Conservation (phyloP, 53 echinoderm and acorn worm genomes). For the Henricia sp. region DNA sequence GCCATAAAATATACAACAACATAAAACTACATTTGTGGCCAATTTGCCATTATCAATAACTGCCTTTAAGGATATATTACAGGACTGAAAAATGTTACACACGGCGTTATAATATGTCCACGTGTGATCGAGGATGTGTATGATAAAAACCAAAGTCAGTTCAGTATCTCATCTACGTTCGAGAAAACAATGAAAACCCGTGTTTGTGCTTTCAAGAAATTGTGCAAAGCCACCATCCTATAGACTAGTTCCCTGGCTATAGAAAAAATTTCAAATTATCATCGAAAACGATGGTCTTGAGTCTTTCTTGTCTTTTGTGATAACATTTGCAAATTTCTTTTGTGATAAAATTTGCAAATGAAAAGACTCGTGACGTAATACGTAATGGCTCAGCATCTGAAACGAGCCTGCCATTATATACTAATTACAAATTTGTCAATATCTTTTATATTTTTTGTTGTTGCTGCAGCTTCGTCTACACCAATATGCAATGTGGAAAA, state of each 20-base stretch:
- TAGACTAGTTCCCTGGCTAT: too few species aligned
- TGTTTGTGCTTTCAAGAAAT: too few species aligned
- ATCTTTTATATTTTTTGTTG: too few species aligned
- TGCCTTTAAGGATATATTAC: too few species aligned
- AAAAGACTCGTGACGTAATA: neutral
- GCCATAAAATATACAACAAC: neutral
- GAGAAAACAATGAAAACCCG: too few species aligned
- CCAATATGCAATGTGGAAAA: conserved; percentile 3
- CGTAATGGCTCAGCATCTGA: neutral
- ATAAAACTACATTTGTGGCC: neutral
- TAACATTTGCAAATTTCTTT: too few species aligned
- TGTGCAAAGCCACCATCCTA: too few species aligned
- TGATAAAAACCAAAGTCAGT: neutral
- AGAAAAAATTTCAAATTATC: neutral
- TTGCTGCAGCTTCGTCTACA: neutral
- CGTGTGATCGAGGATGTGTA: neutral
- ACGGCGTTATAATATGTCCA: neutral
- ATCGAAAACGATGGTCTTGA: too few species aligned
- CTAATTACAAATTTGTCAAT: neutral
- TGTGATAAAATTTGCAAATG: neutral
- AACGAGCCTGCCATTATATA: neutral
- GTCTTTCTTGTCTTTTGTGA: too few species aligned
- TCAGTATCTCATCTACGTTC: too few species aligned
- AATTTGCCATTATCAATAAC: neutral
- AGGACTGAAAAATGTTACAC: neutral